Conservation (phyloP, 2,888 invertebrate species). For the Drosophila emarginata region DNA sequence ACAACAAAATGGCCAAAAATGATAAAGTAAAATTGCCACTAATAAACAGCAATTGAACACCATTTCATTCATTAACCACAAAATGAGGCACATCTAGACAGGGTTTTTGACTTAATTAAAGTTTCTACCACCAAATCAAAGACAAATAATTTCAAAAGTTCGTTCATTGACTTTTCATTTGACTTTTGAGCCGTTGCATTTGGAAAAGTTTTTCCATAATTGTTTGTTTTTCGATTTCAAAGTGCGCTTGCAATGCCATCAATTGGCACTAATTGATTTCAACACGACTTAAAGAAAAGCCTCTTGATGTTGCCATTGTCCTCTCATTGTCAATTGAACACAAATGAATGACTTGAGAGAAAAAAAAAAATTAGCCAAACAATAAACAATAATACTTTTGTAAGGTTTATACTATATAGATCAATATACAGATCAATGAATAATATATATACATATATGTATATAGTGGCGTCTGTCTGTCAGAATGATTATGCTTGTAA, state of each 20-base stretch:
- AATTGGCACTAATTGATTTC: conserved; percentile 70
- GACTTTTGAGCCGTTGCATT: conserved; percentile 36
- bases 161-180: conserved; percentile 59
- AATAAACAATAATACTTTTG: too few species aligned
- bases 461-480: too few species aligned
- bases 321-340: not conserved
- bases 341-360: too few species aligned
- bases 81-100: not conserved
- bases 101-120: not conserved
- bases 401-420: too few species aligned
- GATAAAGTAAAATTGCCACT: not conserved
- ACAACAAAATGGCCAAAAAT: too few species aligned
- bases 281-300: conserved; percentile 25
- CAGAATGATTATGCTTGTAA: too few species aligned
- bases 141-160: not conserved
- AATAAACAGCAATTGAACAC: conserved; percentile 13
- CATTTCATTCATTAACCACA: not conserved
- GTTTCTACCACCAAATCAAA: not conserved
- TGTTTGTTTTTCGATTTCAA: conserved; percentile 3
- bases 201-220: conserved; percentile 12
- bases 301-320: not conserved
- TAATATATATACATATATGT: too few species aligned
- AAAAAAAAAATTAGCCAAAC: too few species aligned
- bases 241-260: conserved; percentile 35
- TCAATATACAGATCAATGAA: too few species aligned